These are phyloP conservation scores for Isaurus tuberculatus DNA, from an alignment of 92 coral and sea anemone species.

Conservation along the genomic window DNA sequence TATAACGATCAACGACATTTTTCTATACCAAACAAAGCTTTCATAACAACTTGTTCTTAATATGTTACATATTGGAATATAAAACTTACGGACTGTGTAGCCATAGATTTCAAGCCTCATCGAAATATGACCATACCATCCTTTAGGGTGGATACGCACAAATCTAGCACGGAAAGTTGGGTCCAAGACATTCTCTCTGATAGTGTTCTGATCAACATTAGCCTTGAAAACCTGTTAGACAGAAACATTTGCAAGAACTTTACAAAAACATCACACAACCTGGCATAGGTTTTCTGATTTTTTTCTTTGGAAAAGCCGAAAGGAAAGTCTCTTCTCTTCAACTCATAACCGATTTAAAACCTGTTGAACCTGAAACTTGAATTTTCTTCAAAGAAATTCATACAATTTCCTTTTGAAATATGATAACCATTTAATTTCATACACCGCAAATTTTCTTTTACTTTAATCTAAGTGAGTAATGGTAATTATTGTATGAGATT, in stretches of 20 bases:
- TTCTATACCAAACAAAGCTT: not conserved
- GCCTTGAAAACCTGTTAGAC: constrained; percentile 62
- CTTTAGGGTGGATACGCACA: constrained; percentile 75
- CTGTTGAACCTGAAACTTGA: no score
- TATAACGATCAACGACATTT: not conserved
- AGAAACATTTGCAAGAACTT: not conserved
- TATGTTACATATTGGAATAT: not conserved
- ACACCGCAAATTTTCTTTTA: no score
- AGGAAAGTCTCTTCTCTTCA: no score
- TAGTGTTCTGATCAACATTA: constrained; percentile 66
- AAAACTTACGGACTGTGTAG: constrained; percentile 68
- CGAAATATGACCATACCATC: constrained; percentile 80
- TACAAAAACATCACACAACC: no score
- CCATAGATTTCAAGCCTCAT: constrained; percentile 82
- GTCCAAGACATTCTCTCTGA: constrained; percentile 63
- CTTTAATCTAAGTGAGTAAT: no score
- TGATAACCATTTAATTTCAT: no score
- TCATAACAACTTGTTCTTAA: not conserved
- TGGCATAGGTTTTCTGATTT: not conserved
- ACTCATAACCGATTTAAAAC: no score
- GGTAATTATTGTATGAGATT: no score
- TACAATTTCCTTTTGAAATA: no score
- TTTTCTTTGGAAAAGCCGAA: not conserved
- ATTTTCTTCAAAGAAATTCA: no score
- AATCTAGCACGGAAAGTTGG: constrained; percentile 69